Evolutionary conservation across 2,797 vertebrate genomes (phyloP).

Genomic region (Ispidina picta): DNA sequence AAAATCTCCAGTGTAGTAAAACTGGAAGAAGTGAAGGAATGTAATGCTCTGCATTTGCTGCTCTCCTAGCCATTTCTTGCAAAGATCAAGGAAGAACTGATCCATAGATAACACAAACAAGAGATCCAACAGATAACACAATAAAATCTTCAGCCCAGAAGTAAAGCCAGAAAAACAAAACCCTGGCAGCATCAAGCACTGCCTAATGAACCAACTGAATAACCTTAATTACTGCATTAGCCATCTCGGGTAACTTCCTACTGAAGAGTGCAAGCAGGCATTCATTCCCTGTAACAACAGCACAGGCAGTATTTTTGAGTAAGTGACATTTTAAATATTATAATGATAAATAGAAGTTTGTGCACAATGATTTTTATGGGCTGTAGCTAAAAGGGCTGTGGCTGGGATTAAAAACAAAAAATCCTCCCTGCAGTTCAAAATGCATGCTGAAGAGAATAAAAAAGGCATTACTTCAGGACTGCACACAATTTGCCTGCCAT

Average conservation of each 20-base stretch:
- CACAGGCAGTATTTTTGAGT: background rate
- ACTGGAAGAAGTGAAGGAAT: background rate
- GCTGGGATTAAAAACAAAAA: background rate
- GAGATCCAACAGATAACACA: background rate
- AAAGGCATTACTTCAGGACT: conserved; percentile 1
- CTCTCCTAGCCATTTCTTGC: background rate
- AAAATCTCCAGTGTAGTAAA: background rate
- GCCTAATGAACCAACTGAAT: conserved; percentile 19
- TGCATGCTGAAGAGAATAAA: background rate
- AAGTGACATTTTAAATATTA: background rate
- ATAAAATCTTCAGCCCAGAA: background rate
- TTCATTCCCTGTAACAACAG: background rate
- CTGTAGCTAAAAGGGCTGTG: background rate
- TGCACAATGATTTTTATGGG: background rate
- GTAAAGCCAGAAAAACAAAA: background rate
- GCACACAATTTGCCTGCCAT: conserved; percentile 25
- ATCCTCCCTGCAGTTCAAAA: background rate
- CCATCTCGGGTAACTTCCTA: background rate
- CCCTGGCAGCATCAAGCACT: background rate
- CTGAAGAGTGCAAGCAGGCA: background rate
- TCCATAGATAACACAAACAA: background rate
- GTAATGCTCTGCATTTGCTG: background rate
- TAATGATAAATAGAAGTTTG: background rate
- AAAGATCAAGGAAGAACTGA: background rate
- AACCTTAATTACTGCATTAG: conserved; percentile 33